phyloP scores from a whole-genome alignment of 2,888 invertebrate species.

The Thumatha senex region DNA sequence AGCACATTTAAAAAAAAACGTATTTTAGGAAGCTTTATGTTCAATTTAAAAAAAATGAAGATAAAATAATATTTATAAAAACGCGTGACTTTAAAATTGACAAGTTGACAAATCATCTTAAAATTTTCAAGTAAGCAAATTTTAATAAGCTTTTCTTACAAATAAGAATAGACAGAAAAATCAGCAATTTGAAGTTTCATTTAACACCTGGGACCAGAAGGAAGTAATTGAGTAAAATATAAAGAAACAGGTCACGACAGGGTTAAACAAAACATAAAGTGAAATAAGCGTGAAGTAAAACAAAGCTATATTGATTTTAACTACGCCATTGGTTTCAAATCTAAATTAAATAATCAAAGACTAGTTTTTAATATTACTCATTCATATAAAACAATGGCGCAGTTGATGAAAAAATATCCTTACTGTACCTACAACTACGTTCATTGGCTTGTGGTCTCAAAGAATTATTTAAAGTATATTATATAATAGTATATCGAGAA shows the following conservation, averaged over 20 bases:
- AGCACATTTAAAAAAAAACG: constrained; percentile 49
- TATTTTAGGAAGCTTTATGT: constrained; percentile 35
- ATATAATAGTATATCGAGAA: too few relatives aligned
- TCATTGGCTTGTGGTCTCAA: constrained; percentile 63
- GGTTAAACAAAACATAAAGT: constrained; percentile 76
- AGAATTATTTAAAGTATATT: too few relatives aligned
- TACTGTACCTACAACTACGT: constrained; percentile 47
- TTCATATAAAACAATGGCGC: constrained; percentile 56
- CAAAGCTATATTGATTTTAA: constrained; percentile 45
- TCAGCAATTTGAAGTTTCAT: constrained; percentile 77
- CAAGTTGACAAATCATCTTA: constrained; percentile 24
- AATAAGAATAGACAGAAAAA: constrained; percentile 59
- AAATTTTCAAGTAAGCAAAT: constrained; percentile 55
- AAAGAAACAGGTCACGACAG: constrained; percentile 63
- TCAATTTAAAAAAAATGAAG: constrained; percentile 26
- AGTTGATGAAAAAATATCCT: constrained; percentile 22
- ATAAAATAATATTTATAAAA: constrained; percentile 22
- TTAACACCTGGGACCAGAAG: constrained; percentile 75
- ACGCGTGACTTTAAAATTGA: constrained; percentile 40
- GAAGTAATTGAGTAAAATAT: constrained; percentile 36
- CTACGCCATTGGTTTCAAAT: constrained; percentile 57
- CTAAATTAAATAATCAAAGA: background rate
- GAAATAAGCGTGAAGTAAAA: constrained; percentile 68
- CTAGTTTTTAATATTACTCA: background rate
- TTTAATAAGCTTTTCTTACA: constrained; percentile 59